A percentile compares a stretch with the other conserved stretches of the same genome.
phyloP scores from a whole-genome alignment of 2,797 vertebrate species.

The Lacerta agilis region DNA sequence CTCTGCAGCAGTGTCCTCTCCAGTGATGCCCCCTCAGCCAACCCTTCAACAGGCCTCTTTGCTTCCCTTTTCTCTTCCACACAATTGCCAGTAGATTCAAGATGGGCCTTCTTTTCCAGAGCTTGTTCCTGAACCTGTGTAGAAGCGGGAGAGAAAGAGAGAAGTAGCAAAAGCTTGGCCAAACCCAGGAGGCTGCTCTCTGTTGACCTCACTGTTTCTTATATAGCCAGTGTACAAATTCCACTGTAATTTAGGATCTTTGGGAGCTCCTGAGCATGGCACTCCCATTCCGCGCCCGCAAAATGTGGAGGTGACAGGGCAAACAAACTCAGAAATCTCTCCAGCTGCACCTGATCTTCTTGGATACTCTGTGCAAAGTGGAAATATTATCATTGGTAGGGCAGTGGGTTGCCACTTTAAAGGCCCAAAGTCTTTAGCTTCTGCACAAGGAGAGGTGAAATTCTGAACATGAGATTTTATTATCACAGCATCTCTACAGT shows the following conservation, averaged over 20 bases:
- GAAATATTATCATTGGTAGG: neutral
- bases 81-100: neutral
- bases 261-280: neutral
- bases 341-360: neutral
- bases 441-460: neutral
- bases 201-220: neutral
- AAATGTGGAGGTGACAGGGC: neutral
- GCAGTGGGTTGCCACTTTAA: too few species aligned
- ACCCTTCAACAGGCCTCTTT: neutral
- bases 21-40: conserved; percentile 30
- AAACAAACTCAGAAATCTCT: neutral
- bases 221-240: neutral
- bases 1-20: conserved; percentile 80
- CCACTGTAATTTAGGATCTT: too few species aligned
- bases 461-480: neutral
- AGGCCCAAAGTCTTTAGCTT: neutral
- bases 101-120: neutral
- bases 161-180: neutral
- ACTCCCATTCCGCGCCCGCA: accelerated
- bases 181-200: neutral
- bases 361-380: neutral
- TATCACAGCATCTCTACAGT: neutral
- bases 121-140: neutral
- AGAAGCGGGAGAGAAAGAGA: neutral
- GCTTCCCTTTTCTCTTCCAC: conserved; percentile 1